These are phyloP conservation scores for Notodromas monacha DNA, from an alignment of 2,888 invertebrate species.

Conservation along the genomic window DNA sequence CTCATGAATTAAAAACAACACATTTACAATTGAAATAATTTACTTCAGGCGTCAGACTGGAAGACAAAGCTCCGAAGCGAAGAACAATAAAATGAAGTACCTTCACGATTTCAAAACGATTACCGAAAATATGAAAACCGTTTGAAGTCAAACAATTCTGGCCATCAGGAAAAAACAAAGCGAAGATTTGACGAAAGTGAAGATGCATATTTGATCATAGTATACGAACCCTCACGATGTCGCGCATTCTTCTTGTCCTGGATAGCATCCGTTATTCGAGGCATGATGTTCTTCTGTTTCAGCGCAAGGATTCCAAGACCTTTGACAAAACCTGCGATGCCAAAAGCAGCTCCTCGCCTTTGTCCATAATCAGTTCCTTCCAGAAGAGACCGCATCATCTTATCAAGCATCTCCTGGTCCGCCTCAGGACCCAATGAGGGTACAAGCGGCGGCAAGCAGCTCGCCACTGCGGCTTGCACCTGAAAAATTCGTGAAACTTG, in stretches of 20 bases:
- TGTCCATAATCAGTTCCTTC: constrained; percentile 49
- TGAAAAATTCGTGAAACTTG: constrained; percentile 14
- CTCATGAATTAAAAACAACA: background rate
- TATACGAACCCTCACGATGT: constrained; percentile 42
- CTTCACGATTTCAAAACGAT: background rate
- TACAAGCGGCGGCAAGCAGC: constrained; percentile 72
- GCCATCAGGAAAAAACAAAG: too few relatives aligned
- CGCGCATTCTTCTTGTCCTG: constrained; percentile 87
- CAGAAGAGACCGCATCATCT: constrained; percentile 40
- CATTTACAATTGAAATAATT: constrained; percentile 1
- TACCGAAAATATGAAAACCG: background rate
- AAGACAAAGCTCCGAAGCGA: too few relatives aligned
- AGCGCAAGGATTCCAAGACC: constrained; percentile 80
- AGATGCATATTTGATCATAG: background rate
- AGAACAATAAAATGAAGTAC: too few relatives aligned
- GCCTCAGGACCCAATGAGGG: constrained; percentile 71
- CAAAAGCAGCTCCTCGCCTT: constrained; percentile 67
- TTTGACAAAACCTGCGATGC: constrained; percentile 73
- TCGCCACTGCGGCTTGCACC: constrained; percentile 89
- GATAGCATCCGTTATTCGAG: constrained; percentile 59
- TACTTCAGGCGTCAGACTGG: too few relatives aligned
- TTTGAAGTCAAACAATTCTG: too few relatives aligned
- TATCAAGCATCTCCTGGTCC: constrained; percentile 47
- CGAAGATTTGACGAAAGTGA: too few relatives aligned
- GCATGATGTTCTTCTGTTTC: constrained; percentile 84